phyloP scores from a whole-genome alignment of 2,888 invertebrate species.

The Xestia sexstrigata region DNA sequence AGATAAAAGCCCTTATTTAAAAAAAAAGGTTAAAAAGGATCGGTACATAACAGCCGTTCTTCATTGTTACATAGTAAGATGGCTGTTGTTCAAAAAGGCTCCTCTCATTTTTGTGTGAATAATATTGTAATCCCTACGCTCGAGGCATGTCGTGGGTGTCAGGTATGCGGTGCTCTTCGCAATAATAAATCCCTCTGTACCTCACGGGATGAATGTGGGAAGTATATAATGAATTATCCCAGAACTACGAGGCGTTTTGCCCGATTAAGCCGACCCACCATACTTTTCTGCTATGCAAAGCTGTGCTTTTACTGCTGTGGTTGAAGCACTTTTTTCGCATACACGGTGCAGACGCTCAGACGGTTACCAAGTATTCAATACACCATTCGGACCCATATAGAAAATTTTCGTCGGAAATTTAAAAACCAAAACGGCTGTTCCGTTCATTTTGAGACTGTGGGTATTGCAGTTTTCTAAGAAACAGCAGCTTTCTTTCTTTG shows the following conservation, averaged over 20 bases:
- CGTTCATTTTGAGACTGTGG: not conserved
- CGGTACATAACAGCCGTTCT: conserved; percentile 8
- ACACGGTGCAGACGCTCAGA: too few species aligned
- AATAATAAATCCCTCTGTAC: conserved; percentile 32
- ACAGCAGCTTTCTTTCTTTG: too few species aligned
- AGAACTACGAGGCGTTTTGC: conserved; percentile 4
- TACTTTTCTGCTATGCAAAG: too few species aligned
- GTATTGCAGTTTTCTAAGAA: not conserved
- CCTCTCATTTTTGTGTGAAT: conserved; percentile 33
- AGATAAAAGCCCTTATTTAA: not conserved
- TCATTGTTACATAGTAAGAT: conserved; percentile 9
- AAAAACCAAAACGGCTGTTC: not conserved
- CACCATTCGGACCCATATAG: not conserved
- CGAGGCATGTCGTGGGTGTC: conserved; percentile 34
- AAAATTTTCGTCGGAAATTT: not conserved
- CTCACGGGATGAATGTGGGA: conserved; percentile 21
- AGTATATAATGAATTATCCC: conserved; percentile 1
- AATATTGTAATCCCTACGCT: conserved; percentile 30
- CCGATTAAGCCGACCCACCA: not conserved
- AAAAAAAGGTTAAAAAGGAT: conserved; percentile 4
- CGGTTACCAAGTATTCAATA: not conserved
- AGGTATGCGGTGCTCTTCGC: conserved; percentile 23
- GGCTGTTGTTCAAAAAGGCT: conserved; percentile 23
- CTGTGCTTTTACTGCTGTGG: too few species aligned
- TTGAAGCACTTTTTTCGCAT: too few species aligned